Conservation (phyloP, 2,888 invertebrate species). For the Pristionchus fissidentatus region DNA sequence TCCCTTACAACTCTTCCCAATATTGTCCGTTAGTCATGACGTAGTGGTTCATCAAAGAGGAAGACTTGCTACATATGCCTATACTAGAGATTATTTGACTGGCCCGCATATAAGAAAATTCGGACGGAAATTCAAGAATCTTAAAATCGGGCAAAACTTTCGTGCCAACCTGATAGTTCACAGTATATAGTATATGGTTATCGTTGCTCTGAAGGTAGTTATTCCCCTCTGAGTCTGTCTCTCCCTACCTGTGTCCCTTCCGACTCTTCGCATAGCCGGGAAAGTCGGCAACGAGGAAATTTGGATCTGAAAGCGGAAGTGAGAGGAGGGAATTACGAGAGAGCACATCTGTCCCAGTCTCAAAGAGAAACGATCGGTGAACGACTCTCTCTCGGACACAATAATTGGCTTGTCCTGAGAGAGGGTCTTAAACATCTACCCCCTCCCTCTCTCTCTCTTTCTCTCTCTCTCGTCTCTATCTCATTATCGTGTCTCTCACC, state of each 20-base stretch:
- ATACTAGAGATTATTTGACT: too few relatives aligned
- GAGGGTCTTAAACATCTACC: background rate
- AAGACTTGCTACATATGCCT: too few relatives aligned
- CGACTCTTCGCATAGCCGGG: constrained; percentile 51
- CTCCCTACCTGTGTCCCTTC: constrained; percentile 42
- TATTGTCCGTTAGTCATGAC: too few relatives aligned
- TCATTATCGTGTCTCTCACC: background rate
- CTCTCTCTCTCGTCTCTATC: too few relatives aligned
- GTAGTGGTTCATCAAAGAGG: too few relatives aligned
- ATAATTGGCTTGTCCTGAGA: background rate
- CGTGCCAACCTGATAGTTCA: too few relatives aligned
- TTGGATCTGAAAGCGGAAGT: constrained; percentile 46
- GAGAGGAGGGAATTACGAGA: background rate
- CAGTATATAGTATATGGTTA: too few relatives aligned
- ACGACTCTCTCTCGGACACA: background rate
- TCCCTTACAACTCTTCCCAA: too few relatives aligned
- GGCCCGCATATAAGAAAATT: too few relatives aligned
- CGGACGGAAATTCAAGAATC: too few relatives aligned
- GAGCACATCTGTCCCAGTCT: constrained; percentile 31
- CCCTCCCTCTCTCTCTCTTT: background rate
- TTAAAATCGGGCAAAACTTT: too few relatives aligned
- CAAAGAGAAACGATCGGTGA: background rate
- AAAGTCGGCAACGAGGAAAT: constrained; percentile 62
- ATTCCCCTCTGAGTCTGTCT: background rate
- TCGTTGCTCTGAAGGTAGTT: background rate